phyloP scores from a whole-genome alignment of 2,113 vertebrate species.

The Rhabdornis inornatus region DNA sequence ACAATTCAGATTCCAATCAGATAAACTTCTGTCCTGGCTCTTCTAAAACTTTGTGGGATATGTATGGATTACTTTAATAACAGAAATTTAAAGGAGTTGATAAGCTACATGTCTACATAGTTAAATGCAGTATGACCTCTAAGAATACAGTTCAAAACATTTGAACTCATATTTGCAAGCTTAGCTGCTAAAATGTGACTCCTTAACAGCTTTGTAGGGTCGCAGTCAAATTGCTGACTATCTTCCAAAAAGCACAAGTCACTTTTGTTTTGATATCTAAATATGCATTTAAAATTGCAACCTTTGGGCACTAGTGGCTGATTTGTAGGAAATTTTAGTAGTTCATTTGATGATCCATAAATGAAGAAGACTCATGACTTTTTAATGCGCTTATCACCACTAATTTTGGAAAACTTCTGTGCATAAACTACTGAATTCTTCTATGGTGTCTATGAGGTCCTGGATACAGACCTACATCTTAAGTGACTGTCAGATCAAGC shows the following conservation, averaged over 20 bases:
- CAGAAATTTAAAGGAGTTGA: neutral
- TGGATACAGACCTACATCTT: fast-evolving
- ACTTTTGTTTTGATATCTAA: neutral
- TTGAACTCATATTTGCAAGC: neutral
- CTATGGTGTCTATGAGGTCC: neutral
- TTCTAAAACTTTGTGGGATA: neutral
- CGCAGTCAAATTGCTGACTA: neutral
- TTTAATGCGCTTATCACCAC: neutral
- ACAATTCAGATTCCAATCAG: neutral
- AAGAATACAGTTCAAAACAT: neutral
- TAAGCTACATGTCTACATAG: neutral
- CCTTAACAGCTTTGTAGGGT: neutral
- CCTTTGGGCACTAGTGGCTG: neutral
- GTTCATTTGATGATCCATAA: neutral
- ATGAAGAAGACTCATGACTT: neutral
- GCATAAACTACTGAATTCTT: neutral
- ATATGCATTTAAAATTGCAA: neutral
- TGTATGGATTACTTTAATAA: neutral
- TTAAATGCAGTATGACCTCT: neutral
- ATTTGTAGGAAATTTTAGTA: neutral
- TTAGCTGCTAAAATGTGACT: neutral
- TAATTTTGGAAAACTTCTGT: neutral
- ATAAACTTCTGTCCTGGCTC: neutral
- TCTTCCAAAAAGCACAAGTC: neutral
- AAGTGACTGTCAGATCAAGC: neutral